Evolutionary conservation across 2,113 vertebrate genomes (phyloP), one percentile per base, ranked within the genome.

Genomic region (Salvelinus sp.): DNA sequence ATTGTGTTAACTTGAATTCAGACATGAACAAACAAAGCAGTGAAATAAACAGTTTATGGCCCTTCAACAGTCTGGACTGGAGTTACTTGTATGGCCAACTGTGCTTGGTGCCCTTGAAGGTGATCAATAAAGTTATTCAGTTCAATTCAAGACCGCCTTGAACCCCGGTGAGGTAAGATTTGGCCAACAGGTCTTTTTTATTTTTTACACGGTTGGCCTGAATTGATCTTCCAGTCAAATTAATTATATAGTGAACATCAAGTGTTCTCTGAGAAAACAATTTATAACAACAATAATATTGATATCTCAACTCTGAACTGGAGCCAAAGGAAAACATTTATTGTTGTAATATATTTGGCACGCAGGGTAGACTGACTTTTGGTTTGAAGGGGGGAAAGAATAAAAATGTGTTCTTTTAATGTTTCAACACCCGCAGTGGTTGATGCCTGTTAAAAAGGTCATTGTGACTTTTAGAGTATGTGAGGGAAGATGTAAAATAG

Each of bases 91-190:
- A 69, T 54, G 50, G 50, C 16, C 16, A 54, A 54, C 4, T 22
- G 76, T 68, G 28, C 69, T 25, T 70, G 18, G 48, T 79, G 73
- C 85, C 72, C 65, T 67, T 48, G 27, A 66, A 50, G 38, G 38
- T 10, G 38, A 44, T 44, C 38, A 44, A 44, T 44, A 44, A 54
- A 54, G 50, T 54, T 54, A 54, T 16, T 54, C 48, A 14, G 48
- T 50, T 50, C 16, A 54, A 18, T 18, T 54, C 16, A 54, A 18
- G 58, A 81, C 48, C 72, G 38, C 72, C 18, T 2, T 79, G 76
- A 85, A 81, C 81, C 73, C 50, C 2, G 57, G 71, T 83, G 85
- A 88, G 78, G 86, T 84, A 82, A 86, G 66, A 73, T 78, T 80
- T 83, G 84, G 87, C 71, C 75, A 71, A 57, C 25, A 79, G 75